Evolutionary conservation across 2,113 vertebrate species (phyloP), one percentile per base, ranked within the genome.

Genomic region (Stictonetta naevosa): DNA sequence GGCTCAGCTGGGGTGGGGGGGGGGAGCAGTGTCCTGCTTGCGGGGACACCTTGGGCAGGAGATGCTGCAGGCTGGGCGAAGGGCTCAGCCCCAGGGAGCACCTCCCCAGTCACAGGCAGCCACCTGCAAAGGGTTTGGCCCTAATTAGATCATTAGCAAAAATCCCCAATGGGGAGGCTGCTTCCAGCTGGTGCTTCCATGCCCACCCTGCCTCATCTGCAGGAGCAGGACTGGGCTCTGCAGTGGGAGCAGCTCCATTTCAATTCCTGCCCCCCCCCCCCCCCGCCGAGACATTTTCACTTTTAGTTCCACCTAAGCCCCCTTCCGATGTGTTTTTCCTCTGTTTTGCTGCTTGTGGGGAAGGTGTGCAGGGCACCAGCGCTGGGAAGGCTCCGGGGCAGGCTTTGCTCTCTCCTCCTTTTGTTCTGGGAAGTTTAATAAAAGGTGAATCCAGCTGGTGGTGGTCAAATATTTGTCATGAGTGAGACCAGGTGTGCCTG

Each of bases 381-480:
- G 2, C 3, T 56, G 48, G 26, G 16, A 82, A 60, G 12, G 74
- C 80, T 81, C 87, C 77, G 53, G 53, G 63, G 55, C 74, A 95
- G 46, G 40, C 78, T 91, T 94, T 91, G 62, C 84, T 94, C 44
- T 73, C 67, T 72, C 18, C 52, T 76, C 50, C 23, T 93, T 91
- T 92, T 87, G 53, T 94, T 88, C 50, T 74, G 92, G 77, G 62
- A 82, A 60, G 73, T 77, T 97, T 83, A 96, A 96, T 96, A 97
- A 95, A 96, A 85, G 44, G 40, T 93, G 84, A 95, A 90, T 83
- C 87, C 44, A 85, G 88, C 21, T 69, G 84, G 9, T 91, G 69
- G 83, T 71, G 67, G 44, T 66, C 44, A 71, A 55, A 75, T 92
- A 33, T 73, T 92, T 91, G 78, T 80, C 55, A 31, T 0, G 0